Evolutionary conservation across 2,888 invertebrate genomes (phyloP), one percentile per base, ranked within the genome.

Genomic region (Orgyia antiqua): DNA sequence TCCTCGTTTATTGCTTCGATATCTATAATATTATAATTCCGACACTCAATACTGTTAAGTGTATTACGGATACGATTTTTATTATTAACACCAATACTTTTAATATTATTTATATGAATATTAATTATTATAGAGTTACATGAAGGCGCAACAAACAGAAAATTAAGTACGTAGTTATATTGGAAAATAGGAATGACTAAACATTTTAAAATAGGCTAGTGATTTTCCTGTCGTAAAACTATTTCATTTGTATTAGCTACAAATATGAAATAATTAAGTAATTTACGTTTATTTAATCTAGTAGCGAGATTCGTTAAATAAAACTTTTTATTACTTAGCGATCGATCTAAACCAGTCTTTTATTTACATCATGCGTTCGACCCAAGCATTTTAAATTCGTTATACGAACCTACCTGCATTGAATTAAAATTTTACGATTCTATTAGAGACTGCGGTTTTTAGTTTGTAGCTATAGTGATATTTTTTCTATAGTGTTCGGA

Each of bases 401-500:
- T 11, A 10, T 29, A 31, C 26, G 33, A 33, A 21, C 24, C 24
- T 27, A 26, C 24, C n/a, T n/a, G n/a, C n/a, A 31, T 39, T 41
- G 24, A 41, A 48, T 58, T 45, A 51, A 45, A 15, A 50, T 33
- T 50, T 43, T 33, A 33, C 27, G 28, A 41, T 42, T 44, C 12
- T 31, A 39, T 40, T 26, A 38, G 34, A 30, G 24, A 13, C 19
- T 29, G 33, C 29, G 34, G 37, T 36, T 34, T 53, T 39, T 36
- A 39, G 38, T n/a, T n/a, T n/a, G 39, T 36, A 40, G 38, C 31
- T 45, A 45, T 45, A 42, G 38, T 37, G 38, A 55, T 62, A 40
- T 47, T 50, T 56, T 59, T 54, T 47, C 39, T 50, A 51, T 52
- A 49, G 35, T 43, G 45, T 54, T 52, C 48, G 50, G 43, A n/a